Conservation (phyloP, 2,797 vertebrate genomes). For the Oceanodroma leucorhoa region DNA sequence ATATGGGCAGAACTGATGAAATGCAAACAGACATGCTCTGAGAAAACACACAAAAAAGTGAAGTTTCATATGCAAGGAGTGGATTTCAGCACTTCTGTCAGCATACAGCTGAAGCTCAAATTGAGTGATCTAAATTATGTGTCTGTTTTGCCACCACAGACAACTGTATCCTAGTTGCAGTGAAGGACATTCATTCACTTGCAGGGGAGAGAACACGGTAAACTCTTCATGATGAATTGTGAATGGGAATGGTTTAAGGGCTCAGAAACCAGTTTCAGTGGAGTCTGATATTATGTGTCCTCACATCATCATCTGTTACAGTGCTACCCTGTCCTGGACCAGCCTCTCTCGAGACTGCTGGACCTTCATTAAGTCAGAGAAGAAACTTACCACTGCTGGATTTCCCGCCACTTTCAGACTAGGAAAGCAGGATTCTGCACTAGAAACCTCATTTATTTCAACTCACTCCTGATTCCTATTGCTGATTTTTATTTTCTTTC, state of each 20-base stretch:
- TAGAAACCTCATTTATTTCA: not conserved
- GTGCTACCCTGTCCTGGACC: not conserved
- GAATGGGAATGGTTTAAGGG: not conserved
- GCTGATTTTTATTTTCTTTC: not conserved
- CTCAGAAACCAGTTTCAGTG: not conserved
- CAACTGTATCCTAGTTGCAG: not conserved
- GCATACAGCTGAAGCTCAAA: not conserved
- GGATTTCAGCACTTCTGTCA: not conserved
- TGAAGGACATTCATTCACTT: not conserved
- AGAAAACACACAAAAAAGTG: not conserved
- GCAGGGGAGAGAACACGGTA: not conserved
- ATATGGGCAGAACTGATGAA: not conserved
- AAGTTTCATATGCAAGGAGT: not conserved
- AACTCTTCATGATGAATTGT: not conserved
- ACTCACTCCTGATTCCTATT: not conserved
- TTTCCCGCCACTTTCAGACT: not conserved
- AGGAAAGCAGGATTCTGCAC: not conserved
- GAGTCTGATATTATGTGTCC: not conserved
- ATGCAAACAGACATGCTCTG: not conserved
- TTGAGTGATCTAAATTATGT: not conserved
- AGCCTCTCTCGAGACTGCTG: accelerated
- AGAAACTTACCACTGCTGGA: not conserved
- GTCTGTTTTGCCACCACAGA: not conserved
- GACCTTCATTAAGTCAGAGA: not conserved
- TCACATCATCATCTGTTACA: not conserved